phyloP scores from a whole-genome alignment of 2,113 vertebrate genomes.

The Atlantisia rogersi region DNA sequence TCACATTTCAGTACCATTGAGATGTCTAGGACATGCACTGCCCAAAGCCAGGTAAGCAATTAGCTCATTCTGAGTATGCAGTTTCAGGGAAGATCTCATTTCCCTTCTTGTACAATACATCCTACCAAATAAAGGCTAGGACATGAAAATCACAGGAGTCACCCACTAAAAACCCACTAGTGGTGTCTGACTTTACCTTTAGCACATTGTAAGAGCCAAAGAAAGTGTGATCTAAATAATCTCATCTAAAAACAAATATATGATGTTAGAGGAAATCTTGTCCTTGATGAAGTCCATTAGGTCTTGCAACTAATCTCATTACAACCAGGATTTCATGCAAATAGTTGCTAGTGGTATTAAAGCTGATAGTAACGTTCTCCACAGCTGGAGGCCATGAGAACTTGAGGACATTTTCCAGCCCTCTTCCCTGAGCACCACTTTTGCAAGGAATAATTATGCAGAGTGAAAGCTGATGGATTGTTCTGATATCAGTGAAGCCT shows the following conservation, averaged over 20 bases:
- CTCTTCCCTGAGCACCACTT: conserved; percentile 14
- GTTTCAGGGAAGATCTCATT: neutral
- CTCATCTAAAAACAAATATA: neutral
- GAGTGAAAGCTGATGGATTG: conserved; percentile 43
- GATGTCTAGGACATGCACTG: neutral
- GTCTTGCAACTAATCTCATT: neutral
- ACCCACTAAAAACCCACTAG: neutral
- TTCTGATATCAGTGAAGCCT: conserved; percentile 43
- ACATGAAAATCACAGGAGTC: neutral
- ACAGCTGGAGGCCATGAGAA: conserved; percentile 13
- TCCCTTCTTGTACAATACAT: neutral
- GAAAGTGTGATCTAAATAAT: neutral
- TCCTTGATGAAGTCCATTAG: neutral
- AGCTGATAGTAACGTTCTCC: neutral
- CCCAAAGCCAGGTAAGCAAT: neutral
- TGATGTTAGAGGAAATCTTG: neutral
- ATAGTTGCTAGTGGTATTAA: neutral
- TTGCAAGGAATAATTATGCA: conserved; percentile 23
- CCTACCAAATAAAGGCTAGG: neutral
- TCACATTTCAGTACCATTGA: neutral
- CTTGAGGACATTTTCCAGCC: conserved; percentile 27
- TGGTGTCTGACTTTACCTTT: neutral
- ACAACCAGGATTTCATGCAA: neutral
- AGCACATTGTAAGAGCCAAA: neutral
- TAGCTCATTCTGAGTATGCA: neutral